phyloP scores from a whole-genome alignment of 2,888 invertebrate genomes.

The Kuschelorhynchus macadamiae region DNA sequence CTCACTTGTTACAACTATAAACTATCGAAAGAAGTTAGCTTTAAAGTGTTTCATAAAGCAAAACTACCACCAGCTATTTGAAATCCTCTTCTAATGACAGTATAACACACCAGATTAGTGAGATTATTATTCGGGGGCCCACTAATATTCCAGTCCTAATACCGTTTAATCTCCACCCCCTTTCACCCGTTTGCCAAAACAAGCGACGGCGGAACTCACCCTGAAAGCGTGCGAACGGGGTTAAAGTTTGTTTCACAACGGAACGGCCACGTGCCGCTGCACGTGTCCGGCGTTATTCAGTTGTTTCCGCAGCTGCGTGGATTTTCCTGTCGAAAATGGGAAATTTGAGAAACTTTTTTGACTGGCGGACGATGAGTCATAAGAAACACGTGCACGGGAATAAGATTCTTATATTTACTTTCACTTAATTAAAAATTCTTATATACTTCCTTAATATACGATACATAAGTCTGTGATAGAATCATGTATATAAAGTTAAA shows the following conservation, averaged over 20 bases:
- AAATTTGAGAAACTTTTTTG: slow-evolving; percentile 37
- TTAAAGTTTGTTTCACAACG: slow-evolving; percentile 41
- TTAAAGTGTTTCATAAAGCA: too few species aligned
- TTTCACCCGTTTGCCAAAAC: slow-evolving; percentile 34
- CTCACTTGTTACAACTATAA: too few species aligned
- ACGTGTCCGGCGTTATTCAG: slow-evolving; percentile 38
- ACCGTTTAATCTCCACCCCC: slow-evolving; percentile 37
- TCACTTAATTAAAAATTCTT: too few species aligned
- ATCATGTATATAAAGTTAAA: too few species aligned
- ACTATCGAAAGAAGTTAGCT: too few species aligned
- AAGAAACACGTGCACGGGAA: slow-evolving; percentile 20
- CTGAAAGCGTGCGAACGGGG: slow-evolving; percentile 41
- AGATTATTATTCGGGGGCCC: slow-evolving; percentile 23
- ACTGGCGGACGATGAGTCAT: slow-evolving; percentile 24
- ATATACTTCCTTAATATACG: too few species aligned
- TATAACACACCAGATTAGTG: slow-evolving; percentile 33
- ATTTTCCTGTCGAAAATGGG: slow-evolving; percentile 46
- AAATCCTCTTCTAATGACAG: slow-evolving; percentile 30
- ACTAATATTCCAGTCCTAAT: slow-evolving; percentile 17
- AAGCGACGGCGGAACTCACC: slow-evolving; percentile 15
- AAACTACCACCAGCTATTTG: neutral
- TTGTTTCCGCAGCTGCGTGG: slow-evolving; percentile 49
- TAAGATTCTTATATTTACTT: too few species aligned
- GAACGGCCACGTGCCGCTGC: slow-evolving; percentile 31
- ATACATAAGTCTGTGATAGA: too few species aligned